A percentile compares a stretch with the other conserved stretches of the same genome.
These are phyloP conservation scores for Pheosia gnoma DNA, from an alignment of 2,888 invertebrate species.

Conservation along the genomic window DNA sequence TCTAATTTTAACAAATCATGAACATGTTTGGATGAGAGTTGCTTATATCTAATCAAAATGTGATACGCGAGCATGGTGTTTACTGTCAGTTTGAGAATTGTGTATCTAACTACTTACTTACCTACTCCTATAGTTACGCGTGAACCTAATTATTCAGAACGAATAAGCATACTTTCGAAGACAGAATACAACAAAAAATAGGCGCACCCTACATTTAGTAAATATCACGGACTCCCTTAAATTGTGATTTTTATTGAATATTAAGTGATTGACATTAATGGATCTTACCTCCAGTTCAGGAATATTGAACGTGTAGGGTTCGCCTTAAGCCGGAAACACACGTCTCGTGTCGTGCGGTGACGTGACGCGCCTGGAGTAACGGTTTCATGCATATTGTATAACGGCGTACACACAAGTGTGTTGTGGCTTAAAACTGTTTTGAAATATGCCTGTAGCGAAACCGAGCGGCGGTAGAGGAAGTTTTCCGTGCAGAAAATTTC, in stretches of 20 bases:
- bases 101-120: slow-evolving; percentile 5
- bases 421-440: not conserved
- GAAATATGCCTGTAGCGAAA: slow-evolving; percentile 20
- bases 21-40: slow-evolving; percentile 1
- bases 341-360: too few relatives aligned
- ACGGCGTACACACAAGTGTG: too few relatives aligned
- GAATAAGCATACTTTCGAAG: slow-evolving; percentile 16
- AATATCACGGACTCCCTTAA: too few relatives aligned
- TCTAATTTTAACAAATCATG: not conserved
- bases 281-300: too few relatives aligned
- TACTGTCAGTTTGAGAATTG: slow-evolving; percentile 26
- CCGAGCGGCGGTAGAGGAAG: slow-evolving; percentile 9
- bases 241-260: too few relatives aligned
- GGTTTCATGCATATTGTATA: too few relatives aligned
- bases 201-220: too few relatives aligned
- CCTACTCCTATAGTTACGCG: slow-evolving; percentile 19
- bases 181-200: not conserved
- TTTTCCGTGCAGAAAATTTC: slow-evolving; percentile 15
- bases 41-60: slow-evolving; percentile 14
- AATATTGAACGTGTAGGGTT: too few relatives aligned
- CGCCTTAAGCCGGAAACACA: too few relatives aligned
- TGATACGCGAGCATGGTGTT: slow-evolving; percentile 32
- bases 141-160: slow-evolving; percentile 10
- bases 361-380: too few relatives aligned
- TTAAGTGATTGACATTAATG: too few relatives aligned